phyloP scores from a whole-genome alignment of 2,888 invertebrate species.

The Nudaria mundana region DNA sequence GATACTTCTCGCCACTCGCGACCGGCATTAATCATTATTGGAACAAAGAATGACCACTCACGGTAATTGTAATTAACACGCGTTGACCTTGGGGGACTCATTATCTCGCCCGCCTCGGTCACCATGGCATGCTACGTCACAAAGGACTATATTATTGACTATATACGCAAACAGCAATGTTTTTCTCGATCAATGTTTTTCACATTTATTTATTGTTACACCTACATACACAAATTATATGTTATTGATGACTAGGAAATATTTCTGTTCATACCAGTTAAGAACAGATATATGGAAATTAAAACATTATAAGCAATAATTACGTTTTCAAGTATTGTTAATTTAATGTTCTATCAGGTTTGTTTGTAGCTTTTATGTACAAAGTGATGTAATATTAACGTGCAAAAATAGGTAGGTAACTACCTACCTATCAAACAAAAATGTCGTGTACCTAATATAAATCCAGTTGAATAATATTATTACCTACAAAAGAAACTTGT shows the following conservation, averaged over 20 bases:
- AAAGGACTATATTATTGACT: slow-evolving; percentile 58
- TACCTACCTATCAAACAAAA: not conserved
- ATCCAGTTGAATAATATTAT: too few relatives aligned
- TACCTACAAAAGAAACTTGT: too few relatives aligned
- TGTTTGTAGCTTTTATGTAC: not conserved
- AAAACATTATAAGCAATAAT: not conserved
- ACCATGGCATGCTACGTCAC: slow-evolving; percentile 59
- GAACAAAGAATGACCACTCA: slow-evolving; percentile 81
- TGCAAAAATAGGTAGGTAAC: not conserved
- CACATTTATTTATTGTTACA: slow-evolving; percentile 49
- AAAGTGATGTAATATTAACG: not conserved
- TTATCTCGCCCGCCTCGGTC: slow-evolving; percentile 59
- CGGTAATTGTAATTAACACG: slow-evolving; percentile 79
- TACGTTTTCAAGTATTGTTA: not conserved
- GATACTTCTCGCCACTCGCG: slow-evolving; percentile 69
- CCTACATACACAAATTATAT: too few relatives aligned
- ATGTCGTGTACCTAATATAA: too few relatives aligned
- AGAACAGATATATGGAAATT: slow-evolving; percentile 4
- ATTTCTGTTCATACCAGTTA: slow-evolving; percentile 9
- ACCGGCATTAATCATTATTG: slow-evolving; percentile 76
- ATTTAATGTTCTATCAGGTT: not conserved
- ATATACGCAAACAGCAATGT: slow-evolving; percentile 58
- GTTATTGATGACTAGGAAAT: slow-evolving; percentile 56
- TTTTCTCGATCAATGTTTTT: slow-evolving; percentile 69
- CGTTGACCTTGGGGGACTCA: slow-evolving; percentile 51